A percentile compares a stretch with the other conserved stretches of the same genome.
Evolutionary conservation across 2,797 vertebrate species (phyloP).

Genomic region (Sebastes taczanowskii): DNA sequence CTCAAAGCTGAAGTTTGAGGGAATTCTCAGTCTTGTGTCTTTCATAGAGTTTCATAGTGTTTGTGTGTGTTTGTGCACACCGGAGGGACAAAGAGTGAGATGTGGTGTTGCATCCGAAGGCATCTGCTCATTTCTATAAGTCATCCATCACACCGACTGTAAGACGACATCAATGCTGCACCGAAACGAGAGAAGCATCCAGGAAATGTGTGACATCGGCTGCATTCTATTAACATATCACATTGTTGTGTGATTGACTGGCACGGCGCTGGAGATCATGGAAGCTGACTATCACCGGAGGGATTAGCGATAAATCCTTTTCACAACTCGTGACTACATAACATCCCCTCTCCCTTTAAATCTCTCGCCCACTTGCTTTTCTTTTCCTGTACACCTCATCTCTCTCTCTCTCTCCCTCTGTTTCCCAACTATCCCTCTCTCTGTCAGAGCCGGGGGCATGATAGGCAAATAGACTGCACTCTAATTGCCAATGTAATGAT

Average conservation of each 20-base stretch:
- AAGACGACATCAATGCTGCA: conserved; percentile 19
- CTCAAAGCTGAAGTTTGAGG: background rate
- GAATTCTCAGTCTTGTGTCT: background rate
- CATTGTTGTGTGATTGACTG: conserved; percentile 55
- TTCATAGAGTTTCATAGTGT: background rate
- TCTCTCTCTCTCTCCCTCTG: background rate
- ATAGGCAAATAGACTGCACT: conserved; percentile 45
- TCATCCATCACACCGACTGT: conserved; percentile 35
- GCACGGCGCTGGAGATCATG: conserved; percentile 43
- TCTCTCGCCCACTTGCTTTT: conserved; percentile 45
- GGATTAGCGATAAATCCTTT: conserved; percentile 62
- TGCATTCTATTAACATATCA: conserved; percentile 32
- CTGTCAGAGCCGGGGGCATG: conserved; percentile 18
- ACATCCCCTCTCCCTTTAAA: conserved; percentile 33
- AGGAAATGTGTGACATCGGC: conserved; percentile 21
- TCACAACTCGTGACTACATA: conserved; percentile 44
- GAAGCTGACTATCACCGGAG: conserved; percentile 47
- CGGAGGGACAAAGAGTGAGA: background rate
- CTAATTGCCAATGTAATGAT: conserved; percentile 66
- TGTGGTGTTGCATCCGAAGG: conserved; percentile 7
- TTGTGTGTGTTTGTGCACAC: conserved; percentile 1
- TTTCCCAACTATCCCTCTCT: background rate
- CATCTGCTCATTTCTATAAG: conserved; percentile 31
- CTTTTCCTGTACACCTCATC: conserved; percentile 12
- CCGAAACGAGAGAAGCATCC: conserved; percentile 8